Evolutionary conservation across 2,797 vertebrate genomes (phyloP).

Genomic region (Cuniculus paca): DNA sequence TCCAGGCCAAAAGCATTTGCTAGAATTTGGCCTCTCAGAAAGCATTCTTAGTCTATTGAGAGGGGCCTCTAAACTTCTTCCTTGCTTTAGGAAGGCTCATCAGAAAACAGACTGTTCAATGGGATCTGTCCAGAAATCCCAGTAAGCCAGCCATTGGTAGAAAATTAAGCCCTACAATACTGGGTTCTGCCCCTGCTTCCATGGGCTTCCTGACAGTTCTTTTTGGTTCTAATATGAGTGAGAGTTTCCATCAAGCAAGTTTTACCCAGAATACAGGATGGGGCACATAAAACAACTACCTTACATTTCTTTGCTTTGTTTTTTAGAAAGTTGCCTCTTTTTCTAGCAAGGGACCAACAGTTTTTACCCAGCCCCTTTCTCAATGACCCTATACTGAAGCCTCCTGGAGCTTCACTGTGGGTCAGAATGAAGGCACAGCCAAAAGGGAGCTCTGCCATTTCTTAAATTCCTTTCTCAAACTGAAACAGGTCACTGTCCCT

Average conservation of each 20-base stretch:
- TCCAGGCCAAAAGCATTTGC: constrained; percentile 2
- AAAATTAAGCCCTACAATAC: not conserved
- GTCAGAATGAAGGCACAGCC: not conserved
- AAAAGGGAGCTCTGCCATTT: not conserved
- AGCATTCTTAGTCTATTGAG: not conserved
- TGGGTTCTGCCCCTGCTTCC: not conserved
- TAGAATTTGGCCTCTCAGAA: constrained; percentile 14
- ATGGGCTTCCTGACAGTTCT: not conserved
- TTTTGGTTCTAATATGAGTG: constrained; percentile 23
- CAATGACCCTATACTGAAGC: not conserved
- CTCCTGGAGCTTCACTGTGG: not conserved
- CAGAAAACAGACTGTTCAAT: not conserved
- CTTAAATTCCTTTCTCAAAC: constrained; percentile 31
- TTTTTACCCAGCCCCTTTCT: not conserved
- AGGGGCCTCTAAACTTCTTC: not conserved
- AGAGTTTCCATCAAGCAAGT: constrained; percentile 24
- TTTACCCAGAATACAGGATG: not conserved
- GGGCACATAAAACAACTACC: not conserved
- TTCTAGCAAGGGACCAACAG: not conserved
- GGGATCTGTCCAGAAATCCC: not conserved
- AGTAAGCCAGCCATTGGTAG: not conserved
- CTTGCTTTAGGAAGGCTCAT: not conserved
- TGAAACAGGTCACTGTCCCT: not conserved
- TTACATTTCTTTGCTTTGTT: not conserved
- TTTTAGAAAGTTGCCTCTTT: constrained; percentile 37